Evolutionary conservation across 2,888 invertebrate genomes (phyloP).

Genomic region (Pardosa pseudoannulata): DNA sequence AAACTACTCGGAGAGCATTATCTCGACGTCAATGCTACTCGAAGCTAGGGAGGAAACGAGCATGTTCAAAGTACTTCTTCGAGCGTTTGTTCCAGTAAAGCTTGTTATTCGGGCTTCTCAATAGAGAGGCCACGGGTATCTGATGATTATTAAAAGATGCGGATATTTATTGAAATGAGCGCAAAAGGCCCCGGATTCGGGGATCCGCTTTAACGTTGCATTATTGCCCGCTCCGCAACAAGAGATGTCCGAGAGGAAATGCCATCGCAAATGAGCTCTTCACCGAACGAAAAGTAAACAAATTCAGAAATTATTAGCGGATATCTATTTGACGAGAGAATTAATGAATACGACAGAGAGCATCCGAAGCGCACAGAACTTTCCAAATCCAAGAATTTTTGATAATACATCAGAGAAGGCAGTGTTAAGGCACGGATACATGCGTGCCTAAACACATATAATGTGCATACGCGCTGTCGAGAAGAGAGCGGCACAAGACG

Average conservation of each 20-base stretch:
- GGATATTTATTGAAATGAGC: slow-evolving; percentile 36
- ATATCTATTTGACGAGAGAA: slow-evolving; percentile 9
- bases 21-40: slow-evolving; percentile 40
- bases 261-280: slow-evolving; percentile 22
- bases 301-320: background rate
- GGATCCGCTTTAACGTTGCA: slow-evolving; percentile 22
- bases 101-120: slow-evolving; percentile 31
- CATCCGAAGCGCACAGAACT: background rate
- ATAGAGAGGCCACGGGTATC: slow-evolving; percentile 20
- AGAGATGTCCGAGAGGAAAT: slow-evolving; percentile 25
- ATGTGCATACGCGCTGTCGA: background rate
- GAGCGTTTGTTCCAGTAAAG: slow-evolving; percentile 43
- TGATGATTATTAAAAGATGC: slow-evolving; percentile 35
- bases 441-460: background rate
- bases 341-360: background rate
- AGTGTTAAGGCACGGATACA: background rate
- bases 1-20: slow-evolving; percentile 60
- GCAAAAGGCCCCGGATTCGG: slow-evolving; percentile 25
- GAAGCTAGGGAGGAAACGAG: slow-evolving; percentile 26
- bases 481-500: background rate
- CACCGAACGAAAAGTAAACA: slow-evolving; percentile 16
- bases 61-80: slow-evolving; percentile 47
- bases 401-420: background rate
- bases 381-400: too few species aligned
- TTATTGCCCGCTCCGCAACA: slow-evolving; percentile 23